Percentiles rank a stretch among this genome's conserved stretches.
These are phyloP conservation scores for Acropternis orthonyx DNA, from an alignment of 2,797 vertebrate species.

Conservation along the genomic window DNA sequence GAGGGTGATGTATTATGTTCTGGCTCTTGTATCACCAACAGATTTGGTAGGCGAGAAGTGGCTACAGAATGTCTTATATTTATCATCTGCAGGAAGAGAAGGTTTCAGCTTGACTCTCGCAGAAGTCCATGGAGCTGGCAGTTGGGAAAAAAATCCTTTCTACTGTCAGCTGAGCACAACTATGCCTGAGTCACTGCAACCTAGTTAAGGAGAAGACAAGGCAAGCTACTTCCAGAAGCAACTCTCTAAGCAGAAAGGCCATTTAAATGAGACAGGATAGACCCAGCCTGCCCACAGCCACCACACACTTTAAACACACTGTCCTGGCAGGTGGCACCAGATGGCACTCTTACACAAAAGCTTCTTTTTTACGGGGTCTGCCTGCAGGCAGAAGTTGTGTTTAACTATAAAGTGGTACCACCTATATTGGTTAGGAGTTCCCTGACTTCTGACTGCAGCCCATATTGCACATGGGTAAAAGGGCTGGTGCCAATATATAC, in stretches of 20 bases:
- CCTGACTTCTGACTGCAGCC: not conserved
- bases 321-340: constrained; percentile 55
- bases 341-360: constrained; percentile 60
- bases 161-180: not conserved
- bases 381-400: not conserved
- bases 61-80: not conserved
- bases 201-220: not conserved
- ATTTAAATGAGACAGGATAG: not conserved
- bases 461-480: not conserved
- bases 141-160: not conserved
- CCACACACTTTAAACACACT: not conserved
- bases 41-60: not conserved
- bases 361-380: not conserved
- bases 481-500: not conserved
- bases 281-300: not conserved
- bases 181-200: not conserved
- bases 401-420: not conserved
- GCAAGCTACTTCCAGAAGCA: not conserved
- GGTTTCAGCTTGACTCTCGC: not conserved
- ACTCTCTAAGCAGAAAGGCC: not conserved
- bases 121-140: not conserved
- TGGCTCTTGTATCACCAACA: not conserved
- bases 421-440: not conserved
- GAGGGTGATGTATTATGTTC: not conserved
- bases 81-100: not conserved